phyloP scores from a whole-genome alignment of 2,888 invertebrate species.

The Thera obeliscata region DNA sequence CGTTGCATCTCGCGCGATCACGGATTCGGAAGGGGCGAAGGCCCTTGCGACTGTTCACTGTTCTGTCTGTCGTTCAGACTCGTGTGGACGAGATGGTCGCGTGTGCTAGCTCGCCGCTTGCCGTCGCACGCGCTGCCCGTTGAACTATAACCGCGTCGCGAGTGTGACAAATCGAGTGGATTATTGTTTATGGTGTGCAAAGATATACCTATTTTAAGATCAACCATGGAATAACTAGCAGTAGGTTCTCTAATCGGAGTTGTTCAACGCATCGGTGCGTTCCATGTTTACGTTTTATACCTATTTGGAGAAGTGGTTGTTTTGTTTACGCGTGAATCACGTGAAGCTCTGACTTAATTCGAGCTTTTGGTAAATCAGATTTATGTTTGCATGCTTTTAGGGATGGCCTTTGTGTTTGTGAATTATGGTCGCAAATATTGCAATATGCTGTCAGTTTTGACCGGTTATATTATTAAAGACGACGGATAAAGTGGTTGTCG shows the following conservation, averaged over 20 bases:
- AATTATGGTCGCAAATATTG: constrained; percentile 29
- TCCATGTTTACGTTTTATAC: constrained; percentile 71
- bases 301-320: constrained; percentile 63
- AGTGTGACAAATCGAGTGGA: constrained; percentile 70
- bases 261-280: constrained; percentile 62
- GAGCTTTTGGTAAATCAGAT: constrained; percentile 53
- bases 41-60: constrained; percentile 72
- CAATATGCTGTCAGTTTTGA: constrained; percentile 27
- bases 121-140: constrained; percentile 58
- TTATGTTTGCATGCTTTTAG: constrained; percentile 46
- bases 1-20: constrained; percentile 80
- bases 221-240: constrained; percentile 27
- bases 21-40: constrained; percentile 80
- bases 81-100: constrained; percentile 75
- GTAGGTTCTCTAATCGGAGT: constrained; percentile 57
- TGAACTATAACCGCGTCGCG: constrained; percentile 47
- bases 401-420: constrained; percentile 33
- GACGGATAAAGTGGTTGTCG: constrained; percentile 22
- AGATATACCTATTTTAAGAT: constrained; percentile 69
- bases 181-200: constrained; percentile 74
- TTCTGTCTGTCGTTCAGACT: constrained; percentile 76
- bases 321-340: constrained; percentile 78
- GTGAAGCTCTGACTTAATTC: constrained; percentile 60
- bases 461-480: constrained; percentile 27
- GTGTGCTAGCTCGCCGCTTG: constrained; percentile 70